A percentile compares a stretch with the other conserved stretches of the same genome.
Conservation (phyloP, 2,888 invertebrate species). For the Zelleria hepariella region DNA sequence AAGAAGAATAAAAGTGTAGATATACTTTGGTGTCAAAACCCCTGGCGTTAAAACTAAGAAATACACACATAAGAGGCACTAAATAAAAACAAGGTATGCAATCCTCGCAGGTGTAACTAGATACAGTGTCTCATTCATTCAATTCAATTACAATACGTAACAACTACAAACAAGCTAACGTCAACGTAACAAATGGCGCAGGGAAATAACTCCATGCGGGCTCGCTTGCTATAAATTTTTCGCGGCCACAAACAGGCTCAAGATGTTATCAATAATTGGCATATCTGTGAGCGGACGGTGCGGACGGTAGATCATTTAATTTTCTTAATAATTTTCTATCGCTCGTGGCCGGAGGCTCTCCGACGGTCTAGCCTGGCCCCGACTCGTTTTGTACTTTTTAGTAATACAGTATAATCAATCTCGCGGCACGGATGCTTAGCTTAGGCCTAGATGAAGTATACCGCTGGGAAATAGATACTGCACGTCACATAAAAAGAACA, state of each 20-base stretch:
- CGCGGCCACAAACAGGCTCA: slow-evolving; percentile 28
- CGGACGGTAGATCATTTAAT: slow-evolving; percentile 68
- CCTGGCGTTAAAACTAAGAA: no score
- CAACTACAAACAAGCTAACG: background rate
- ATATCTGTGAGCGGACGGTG: slow-evolving; percentile 49
- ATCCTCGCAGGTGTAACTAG: no score
- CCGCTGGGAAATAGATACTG: background rate
- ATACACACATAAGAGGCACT: no score
- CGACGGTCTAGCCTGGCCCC: slow-evolving; percentile 34
- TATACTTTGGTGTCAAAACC: no score
- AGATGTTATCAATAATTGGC: slow-evolving; percentile 69
- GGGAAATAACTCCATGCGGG: slow-evolving; percentile 6
- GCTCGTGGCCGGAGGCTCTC: slow-evolving; percentile 41
- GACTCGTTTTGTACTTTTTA: slow-evolving; percentile 57
- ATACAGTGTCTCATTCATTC: background rate
- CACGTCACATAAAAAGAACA: no score
- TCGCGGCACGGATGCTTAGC: slow-evolving; percentile 39
- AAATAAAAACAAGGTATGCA: no score
- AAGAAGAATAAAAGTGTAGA: no score
- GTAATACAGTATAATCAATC: slow-evolving; percentile 60
- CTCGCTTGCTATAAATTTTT: slow-evolving; percentile 46
- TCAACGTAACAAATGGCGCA: slow-evolving; percentile 6
- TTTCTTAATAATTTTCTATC: slow-evolving; percentile 72
- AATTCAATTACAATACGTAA: background rate
- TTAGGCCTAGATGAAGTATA: slow-evolving; percentile 19